phyloP scores from a whole-genome alignment of 1,140 invertebrate genomes.

The Papilio machaon region DNA sequence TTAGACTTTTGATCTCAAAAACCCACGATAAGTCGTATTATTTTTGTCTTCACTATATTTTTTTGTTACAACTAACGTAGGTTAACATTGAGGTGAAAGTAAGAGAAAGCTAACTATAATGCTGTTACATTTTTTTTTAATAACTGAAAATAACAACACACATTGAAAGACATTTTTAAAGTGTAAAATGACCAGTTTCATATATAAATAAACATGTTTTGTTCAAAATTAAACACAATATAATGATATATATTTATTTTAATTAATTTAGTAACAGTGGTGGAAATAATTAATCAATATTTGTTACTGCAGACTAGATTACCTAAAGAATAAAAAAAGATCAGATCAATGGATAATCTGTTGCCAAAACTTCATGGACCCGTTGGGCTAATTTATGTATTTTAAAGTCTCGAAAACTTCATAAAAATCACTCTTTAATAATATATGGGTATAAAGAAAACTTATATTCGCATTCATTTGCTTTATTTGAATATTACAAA shows the following conservation, averaged over 20 bases:
- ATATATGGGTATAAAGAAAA: no score
- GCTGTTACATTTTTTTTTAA: background rate
- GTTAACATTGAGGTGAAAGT: constrained; percentile 54
- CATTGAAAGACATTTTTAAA: background rate
- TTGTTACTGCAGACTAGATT: no score
- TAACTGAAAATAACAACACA: background rate
- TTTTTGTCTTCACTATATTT: constrained; percentile 14
- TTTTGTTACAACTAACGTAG: constrained; percentile 21
- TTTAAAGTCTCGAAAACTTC: no score
- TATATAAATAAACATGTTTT: background rate
- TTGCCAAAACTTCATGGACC: no score
- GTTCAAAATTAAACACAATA: background rate
- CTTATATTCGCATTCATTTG: no score
- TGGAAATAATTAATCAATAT: background rate
- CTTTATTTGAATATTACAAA: background rate
- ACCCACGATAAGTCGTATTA: no score
- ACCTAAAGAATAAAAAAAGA: no score
- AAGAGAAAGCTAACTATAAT: constrained; percentile 50
- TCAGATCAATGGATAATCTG: no score
- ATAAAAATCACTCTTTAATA: no score
- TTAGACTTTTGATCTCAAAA: no score
- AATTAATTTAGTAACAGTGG: background rate
- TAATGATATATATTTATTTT: no score
- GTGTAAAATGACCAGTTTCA: background rate
- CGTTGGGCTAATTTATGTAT: no score